Percentiles rank a stretch among this genome's conserved stretches.
phyloP scores from a whole-genome alignment of 2,888 invertebrate genomes.

The Entomobrya proxima region DNA sequence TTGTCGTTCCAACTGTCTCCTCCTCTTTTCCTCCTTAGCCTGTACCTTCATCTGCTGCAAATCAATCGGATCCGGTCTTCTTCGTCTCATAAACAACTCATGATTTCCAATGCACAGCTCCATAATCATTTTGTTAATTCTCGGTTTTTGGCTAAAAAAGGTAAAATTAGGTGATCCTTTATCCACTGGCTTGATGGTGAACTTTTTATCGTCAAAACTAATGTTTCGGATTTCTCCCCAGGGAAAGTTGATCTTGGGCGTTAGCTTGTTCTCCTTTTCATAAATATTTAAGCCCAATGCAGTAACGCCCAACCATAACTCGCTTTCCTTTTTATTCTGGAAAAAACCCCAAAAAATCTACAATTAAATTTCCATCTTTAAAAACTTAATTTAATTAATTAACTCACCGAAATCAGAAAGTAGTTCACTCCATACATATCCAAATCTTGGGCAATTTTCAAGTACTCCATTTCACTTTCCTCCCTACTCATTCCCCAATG shows the following conservation, averaged over 20 bases:
- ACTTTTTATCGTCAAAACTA: constrained; percentile 98
- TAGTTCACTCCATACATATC: constrained; percentile 99
- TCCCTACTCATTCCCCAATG: constrained; percentile 97
- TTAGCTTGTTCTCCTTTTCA: constrained; percentile 94
- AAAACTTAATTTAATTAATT: too few species aligned
- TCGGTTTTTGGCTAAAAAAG: constrained; percentile 94
- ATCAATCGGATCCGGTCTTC: constrained; percentile 98
- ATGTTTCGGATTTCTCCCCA: constrained; percentile 99
- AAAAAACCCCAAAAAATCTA: constrained; percentile 76
- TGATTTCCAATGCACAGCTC: constrained; percentile 99
- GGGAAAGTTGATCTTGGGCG: constrained; percentile 97
- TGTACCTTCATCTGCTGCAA: constrained; percentile 99
- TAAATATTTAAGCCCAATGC: constrained; percentile 96
- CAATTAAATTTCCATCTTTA: too few species aligned
- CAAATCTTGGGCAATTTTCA: constrained; percentile 98
- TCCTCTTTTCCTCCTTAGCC: constrained; percentile 94
- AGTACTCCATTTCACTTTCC: constrained; percentile 99
- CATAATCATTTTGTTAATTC: constrained; percentile 96
- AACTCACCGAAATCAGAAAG: constrained; percentile 90
- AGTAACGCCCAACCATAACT: constrained; percentile 95
- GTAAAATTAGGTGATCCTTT: constrained; percentile 96
- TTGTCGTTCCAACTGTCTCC: constrained; percentile 90
- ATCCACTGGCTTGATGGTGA: constrained; percentile 96
- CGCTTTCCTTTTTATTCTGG: constrained; percentile 97
- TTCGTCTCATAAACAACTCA: constrained; percentile 95